These are phyloP conservation scores for Odontophorus gujanensis DNA, from an alignment of 2,113 vertebrate genomes.

Conservation along the genomic window DNA sequence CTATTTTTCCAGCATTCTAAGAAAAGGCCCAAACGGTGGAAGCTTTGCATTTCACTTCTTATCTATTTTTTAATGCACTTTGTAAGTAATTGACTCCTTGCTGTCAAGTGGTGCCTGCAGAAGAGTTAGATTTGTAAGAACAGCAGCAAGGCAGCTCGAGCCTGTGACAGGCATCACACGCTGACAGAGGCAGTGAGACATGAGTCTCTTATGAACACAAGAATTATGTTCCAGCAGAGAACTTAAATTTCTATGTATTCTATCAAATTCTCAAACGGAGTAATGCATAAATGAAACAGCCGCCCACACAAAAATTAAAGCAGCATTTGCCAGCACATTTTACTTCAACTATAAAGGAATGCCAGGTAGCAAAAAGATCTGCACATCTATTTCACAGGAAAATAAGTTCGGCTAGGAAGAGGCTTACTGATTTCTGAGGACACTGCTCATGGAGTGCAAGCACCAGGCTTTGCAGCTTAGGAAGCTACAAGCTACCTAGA, in stretches of 20 bases:
- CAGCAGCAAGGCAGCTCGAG: not conserved
- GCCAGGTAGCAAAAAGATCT: not conserved
- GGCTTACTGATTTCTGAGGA: constrained; percentile 12
- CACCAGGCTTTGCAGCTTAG: not conserved
- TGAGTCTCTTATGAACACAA: not conserved
- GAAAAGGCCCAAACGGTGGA: not conserved
- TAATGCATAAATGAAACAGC: not conserved
- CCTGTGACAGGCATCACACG: not conserved
- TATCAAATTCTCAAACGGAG: constrained; percentile 4
- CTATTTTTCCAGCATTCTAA: not conserved
- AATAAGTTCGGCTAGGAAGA: not conserved
- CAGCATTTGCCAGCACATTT: not conserved
- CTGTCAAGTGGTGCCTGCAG: not conserved
- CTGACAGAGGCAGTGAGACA: not conserved
- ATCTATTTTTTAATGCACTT: not conserved
- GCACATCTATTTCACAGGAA: not conserved
- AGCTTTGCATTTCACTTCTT: not conserved
- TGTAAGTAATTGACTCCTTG: not conserved
- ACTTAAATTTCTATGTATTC: constrained; percentile 13
- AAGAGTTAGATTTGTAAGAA: not conserved
- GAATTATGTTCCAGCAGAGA: not conserved
- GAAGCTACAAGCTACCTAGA: not conserved
- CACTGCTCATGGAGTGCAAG: not conserved
- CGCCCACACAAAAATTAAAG: constrained; percentile 53
- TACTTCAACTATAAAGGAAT: constrained; percentile 6